A percentile compares a stretch with the other conserved stretches of the same genome.
Evolutionary conservation across 2,888 invertebrate species (phyloP).

Genomic region (Thelaira solivaga): DNA sequence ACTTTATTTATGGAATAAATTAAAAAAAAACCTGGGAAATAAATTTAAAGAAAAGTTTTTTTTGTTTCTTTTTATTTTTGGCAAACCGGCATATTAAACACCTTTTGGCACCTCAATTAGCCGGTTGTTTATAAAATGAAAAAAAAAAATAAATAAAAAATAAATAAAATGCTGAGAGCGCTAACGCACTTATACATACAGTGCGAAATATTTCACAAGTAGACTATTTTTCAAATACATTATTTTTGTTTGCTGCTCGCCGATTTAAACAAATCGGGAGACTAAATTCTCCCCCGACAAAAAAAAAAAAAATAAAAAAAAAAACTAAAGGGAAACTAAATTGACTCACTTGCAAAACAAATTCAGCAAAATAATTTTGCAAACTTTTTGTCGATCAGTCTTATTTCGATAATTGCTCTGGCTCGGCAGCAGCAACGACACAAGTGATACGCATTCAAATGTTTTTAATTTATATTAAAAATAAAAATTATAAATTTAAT

Average conservation of each 20-base stretch:
- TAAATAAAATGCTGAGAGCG: neutral
- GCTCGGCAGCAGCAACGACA: slow-evolving; percentile 67
- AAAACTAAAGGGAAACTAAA: neutral
- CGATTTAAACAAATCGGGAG: slow-evolving; percentile 48
- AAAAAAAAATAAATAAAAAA: slow-evolving; percentile 4
- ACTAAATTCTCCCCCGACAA: slow-evolving; percentile 19
- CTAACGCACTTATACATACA: neutral
- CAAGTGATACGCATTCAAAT: slow-evolving; percentile 44
- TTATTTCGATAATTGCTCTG: slow-evolving; percentile 70
- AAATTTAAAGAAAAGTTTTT: neutral
- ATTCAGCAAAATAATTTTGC: slow-evolving; percentile 58
- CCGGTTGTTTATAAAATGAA: slow-evolving; percentile 39
- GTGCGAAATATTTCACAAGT: neutral
- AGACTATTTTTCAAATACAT: neutral
- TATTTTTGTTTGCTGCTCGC: neutral
- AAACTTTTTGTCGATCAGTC: slow-evolving; percentile 65
- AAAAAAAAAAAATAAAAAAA: neutral
- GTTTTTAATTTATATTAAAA: slow-evolving; percentile 16
- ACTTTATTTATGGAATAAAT: too few species aligned
- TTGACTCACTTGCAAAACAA: slow-evolving; percentile 44
- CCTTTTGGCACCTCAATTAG: slow-evolving; percentile 29
- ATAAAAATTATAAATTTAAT: neutral
- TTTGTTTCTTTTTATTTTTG: neutral
- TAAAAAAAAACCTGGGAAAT: neutral
- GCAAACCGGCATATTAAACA: slow-evolving; percentile 26